phyloP scores from a whole-genome alignment of 2,888 invertebrate genomes.

The Stramonita haemastoma region DNA sequence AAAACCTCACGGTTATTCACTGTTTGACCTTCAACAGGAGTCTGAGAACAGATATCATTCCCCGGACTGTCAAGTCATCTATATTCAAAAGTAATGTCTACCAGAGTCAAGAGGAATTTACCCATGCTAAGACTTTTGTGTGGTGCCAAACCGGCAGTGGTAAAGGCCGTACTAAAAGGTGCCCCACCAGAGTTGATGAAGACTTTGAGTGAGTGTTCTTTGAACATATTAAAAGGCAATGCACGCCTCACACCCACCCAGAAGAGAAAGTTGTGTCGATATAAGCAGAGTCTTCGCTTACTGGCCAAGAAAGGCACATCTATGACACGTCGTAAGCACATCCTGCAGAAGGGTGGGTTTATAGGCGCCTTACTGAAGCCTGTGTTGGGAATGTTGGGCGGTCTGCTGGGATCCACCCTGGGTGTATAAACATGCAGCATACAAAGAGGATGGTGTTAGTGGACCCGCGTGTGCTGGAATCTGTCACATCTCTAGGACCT shows the following conservation, averaged over 20 bases:
- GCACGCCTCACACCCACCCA: slow-evolving; percentile 4
- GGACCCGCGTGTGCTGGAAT: background rate
- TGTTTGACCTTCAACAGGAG: background rate
- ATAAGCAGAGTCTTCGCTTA: background rate
- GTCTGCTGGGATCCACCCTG: background rate
- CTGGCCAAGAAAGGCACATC: background rate
- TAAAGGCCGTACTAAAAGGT: background rate
- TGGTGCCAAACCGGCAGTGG: background rate
- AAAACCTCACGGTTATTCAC: no score
- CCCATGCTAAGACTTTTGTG: background rate
- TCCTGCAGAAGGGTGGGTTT: slow-evolving; percentile 19
- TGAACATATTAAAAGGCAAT: slow-evolving; percentile 30
- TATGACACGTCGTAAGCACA: slow-evolving; percentile 11
- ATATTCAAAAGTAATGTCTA: slow-evolving; percentile 25
- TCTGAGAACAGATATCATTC: slow-evolving; percentile 32
- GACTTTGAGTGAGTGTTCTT: background rate
- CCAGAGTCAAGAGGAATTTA: background rate
- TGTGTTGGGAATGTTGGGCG: background rate
- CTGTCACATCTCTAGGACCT: background rate
- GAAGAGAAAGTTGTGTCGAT: slow-evolving; percentile 15
- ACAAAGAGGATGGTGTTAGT: slow-evolving; percentile 14
- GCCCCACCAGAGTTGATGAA: background rate
- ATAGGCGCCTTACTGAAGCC: background rate
- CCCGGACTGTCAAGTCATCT: slow-evolving; percentile 1
- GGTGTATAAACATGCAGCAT: background rate